Evolutionary conservation across 1,140 invertebrate species (phyloP).

Genomic region (Nymphalis io): DNA sequence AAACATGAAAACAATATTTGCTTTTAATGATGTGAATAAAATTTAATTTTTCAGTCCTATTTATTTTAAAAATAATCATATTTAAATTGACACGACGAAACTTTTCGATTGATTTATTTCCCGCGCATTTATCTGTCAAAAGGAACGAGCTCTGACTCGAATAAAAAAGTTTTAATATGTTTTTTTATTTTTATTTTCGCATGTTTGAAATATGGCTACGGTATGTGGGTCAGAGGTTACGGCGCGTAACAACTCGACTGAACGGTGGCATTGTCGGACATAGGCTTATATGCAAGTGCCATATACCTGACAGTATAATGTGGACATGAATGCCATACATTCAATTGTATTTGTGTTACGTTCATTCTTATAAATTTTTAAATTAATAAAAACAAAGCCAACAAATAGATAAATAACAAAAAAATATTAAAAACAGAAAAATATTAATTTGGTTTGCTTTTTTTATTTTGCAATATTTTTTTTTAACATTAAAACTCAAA

Average conservation of each 20-base stretch:
- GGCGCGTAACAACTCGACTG: constrained; percentile 62
- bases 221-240: constrained; percentile 63
- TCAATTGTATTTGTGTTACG: neutral
- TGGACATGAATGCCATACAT: constrained; percentile 47
- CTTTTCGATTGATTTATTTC: neutral
- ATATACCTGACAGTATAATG: constrained; percentile 48
- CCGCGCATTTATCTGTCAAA: constrained; percentile 11
- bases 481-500: no score
- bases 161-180: constrained; percentile 5
- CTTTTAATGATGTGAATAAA: neutral
- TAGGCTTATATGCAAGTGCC: constrained; percentile 73
- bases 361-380: no score
- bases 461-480: no score
- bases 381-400: no score
- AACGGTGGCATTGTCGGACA: constrained; percentile 64
- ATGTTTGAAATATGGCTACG: neutral
- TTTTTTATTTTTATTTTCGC: constrained; percentile 25
- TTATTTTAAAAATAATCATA: neutral
- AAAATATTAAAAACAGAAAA: no score
- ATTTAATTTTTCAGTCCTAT: constrained; percentile 11
- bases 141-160: neutral
- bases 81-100: neutral
- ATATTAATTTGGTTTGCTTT: no score
- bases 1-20: neutral
- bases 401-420: no score